A percentile compares a stretch with the other conserved stretches of the same genome.
Conservation (phyloP, 2,888 invertebrate species). For the Tyria jacobaeae region DNA sequence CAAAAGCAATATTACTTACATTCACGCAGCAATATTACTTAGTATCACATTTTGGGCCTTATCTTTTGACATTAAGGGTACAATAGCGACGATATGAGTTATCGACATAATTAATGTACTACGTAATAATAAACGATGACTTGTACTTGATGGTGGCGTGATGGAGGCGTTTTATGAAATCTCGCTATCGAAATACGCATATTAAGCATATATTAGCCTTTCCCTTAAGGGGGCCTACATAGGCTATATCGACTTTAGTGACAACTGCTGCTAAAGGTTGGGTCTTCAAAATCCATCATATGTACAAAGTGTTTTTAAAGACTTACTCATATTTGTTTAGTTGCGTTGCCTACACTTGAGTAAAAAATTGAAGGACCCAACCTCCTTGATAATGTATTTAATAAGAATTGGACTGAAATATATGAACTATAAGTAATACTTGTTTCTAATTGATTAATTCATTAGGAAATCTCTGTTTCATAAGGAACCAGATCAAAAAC, state of each 20-base stretch:
- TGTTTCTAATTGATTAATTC: too few relatives aligned
- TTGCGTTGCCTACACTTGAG: too few relatives aligned
- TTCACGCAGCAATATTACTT: slow-evolving; percentile 38
- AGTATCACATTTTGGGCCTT: slow-evolving; percentile 49
- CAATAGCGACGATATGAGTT: slow-evolving; percentile 59
- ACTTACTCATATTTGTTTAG: background rate
- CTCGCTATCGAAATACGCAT: slow-evolving; percentile 37
- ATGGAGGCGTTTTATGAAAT: slow-evolving; percentile 29
- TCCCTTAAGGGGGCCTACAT: slow-evolving; percentile 16
- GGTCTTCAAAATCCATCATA: background rate
- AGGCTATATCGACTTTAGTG: background rate
- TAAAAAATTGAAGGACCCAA: too few relatives aligned
- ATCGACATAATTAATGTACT: slow-evolving; percentile 68
- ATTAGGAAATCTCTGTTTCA: too few relatives aligned
- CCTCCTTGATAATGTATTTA: too few relatives aligned
- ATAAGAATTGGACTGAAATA: too few relatives aligned
- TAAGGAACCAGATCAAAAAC: too few relatives aligned
- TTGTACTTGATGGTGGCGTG: slow-evolving; percentile 55
- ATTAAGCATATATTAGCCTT: slow-evolving; percentile 52
- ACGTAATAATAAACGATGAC: slow-evolving; percentile 71
- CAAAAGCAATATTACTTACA: slow-evolving; percentile 26
- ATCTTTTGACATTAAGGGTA: slow-evolving; percentile 61
- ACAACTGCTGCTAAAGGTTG: background rate
- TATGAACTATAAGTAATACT: too few relatives aligned
- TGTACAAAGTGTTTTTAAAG: background rate